phyloP scores from a whole-genome alignment of 2,113 vertebrate genomes.

The Pluvialis apricaria region DNA sequence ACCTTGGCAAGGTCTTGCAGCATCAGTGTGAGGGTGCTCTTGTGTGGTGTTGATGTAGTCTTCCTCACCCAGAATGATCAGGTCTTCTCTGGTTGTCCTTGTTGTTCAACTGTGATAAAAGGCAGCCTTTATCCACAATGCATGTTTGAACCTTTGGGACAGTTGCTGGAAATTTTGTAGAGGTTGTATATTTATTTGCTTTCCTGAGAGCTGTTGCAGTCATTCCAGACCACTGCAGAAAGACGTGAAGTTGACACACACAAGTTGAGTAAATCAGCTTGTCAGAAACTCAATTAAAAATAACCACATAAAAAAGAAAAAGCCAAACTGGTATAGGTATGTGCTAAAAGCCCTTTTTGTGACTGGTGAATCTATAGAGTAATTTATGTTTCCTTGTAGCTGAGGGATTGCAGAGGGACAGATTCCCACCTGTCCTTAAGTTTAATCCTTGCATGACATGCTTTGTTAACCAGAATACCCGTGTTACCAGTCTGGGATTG shows the following conservation, averaged over 20 bases:
- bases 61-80: background rate
- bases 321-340: background rate
- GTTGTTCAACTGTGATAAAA: background rate
- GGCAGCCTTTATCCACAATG: background rate
- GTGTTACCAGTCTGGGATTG: background rate
- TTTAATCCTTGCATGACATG: background rate
- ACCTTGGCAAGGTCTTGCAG: background rate
- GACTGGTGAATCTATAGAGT: background rate
- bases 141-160: background rate
- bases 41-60: background rate
- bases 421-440: background rate
- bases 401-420: background rate
- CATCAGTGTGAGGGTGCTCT: background rate
- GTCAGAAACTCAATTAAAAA: background rate
- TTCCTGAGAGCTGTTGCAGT: slow-evolving; percentile 22
- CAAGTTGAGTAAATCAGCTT: background rate
- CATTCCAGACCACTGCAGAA: background rate
- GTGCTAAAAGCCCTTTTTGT: slow-evolving; percentile 45
- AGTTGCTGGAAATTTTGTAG: background rate
- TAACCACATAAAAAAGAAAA: background rate
- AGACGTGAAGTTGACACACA: background rate
- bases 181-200: background rate
- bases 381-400: background rate
- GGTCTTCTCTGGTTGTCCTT: background rate
- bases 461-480: background rate